These are phyloP conservation scores for Tetropium fuscum DNA, from an alignment of 2,888 invertebrate species.

Conservation along the genomic window DNA sequence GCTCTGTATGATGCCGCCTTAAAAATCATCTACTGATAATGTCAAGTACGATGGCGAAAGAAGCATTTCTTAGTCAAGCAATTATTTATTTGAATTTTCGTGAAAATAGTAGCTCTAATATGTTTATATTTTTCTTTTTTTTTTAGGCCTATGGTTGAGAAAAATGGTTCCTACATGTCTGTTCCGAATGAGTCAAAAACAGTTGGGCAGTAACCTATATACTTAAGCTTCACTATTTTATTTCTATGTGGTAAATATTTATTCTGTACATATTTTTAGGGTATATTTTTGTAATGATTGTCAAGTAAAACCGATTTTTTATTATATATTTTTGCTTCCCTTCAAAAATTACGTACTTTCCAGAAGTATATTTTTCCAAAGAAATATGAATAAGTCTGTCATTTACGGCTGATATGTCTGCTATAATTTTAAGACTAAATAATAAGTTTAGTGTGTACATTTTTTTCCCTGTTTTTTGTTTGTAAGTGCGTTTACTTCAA, in stretches of 20 bases:
- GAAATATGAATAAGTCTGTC: too few relatives aligned
- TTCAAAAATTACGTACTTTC: too few relatives aligned
- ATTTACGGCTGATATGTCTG: too few relatives aligned
- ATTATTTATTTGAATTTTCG: too few relatives aligned
- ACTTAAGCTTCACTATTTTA: background rate
- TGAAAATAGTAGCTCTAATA: background rate
- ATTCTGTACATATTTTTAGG: slow-evolving; percentile 3
- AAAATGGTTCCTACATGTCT: background rate
- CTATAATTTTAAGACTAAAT: too few relatives aligned
- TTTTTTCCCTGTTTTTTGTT: background rate
- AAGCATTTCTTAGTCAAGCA: too few relatives aligned
- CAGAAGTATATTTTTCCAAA: too few relatives aligned
- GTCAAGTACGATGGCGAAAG: background rate
- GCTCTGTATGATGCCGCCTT: too few relatives aligned
- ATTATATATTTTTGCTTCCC: too few relatives aligned
- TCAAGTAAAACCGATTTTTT: background rate
- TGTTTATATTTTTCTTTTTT: background rate
- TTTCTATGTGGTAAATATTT: background rate
- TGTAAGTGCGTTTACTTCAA: background rate
- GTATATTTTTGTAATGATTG: background rate
- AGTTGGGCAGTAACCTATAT: background rate
- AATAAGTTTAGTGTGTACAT: too few relatives aligned
- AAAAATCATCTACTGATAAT: too few relatives aligned
- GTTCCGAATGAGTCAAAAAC: background rate
- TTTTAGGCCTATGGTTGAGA: background rate